Evolutionary conservation across 2,888 invertebrate genomes (phyloP), one percentile per base, ranked within the genome.

Genomic region (Candidula unifasciata): DNA sequence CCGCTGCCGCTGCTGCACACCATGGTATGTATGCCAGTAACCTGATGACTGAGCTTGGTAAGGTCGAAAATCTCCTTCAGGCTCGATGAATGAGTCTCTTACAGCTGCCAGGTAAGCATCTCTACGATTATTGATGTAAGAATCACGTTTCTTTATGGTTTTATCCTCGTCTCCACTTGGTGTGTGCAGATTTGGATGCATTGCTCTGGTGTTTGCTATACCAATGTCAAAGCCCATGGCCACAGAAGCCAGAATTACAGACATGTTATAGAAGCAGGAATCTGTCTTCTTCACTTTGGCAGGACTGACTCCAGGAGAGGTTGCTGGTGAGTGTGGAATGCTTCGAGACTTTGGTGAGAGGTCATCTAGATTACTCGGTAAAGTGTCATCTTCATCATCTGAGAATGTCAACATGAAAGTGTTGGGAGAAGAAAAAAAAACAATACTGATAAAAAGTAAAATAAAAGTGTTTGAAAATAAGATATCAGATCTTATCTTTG

Each of bases 181-280:
- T 52, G 87, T 88, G 78, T 88, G 87, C 35, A 91, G 87, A 82
- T 88, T 89, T 2, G 93, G 92, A 87, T 92, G 92, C 78, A 92
- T 90, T 37, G 91, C 91, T 3, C 90, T 89, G 24, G 90, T 90
- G 88, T 97, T 97, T 73, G 97, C 97, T 93, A 97, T 95, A 91
- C 97, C 95, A 81, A 98, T 96, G 95, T 98, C 98, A 93, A 97
- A 98, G 0, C 98, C 98, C 66, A 97, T 96, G n/a, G 91, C 93
- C 68, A 98, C 97, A 44, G 97, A 96, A 3, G 98, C 98, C 91
- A 98, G 94, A 94, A 98, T 95, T 81, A 97, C 96, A 82, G 97
- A 97, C 95, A 98, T 97, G 94, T 97, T 97, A 95, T 97, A 98
- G 87, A 98, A 95, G 66, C 93, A 92, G 68, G 91, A 89, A 96